Conservation (phyloP, 2,888 invertebrate genomes). For the Diachrysia chrysitis region DNA sequence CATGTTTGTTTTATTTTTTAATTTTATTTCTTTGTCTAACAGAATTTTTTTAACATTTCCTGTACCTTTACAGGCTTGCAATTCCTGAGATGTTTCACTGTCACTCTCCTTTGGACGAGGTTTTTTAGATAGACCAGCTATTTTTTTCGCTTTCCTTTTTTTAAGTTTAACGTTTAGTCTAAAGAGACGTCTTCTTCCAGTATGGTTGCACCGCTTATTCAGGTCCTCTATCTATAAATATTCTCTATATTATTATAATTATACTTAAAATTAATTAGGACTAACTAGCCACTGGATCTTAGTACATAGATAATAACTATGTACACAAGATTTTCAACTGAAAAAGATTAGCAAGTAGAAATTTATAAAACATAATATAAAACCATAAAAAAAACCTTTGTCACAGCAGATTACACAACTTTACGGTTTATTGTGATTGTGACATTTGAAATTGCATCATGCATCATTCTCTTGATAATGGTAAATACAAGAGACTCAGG, state of each 20-base stretch:
- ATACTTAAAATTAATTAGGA: no score
- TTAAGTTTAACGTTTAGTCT: constrained; percentile 68
- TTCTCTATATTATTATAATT: not conserved
- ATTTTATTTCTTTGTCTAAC: constrained; percentile 31
- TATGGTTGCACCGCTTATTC: constrained; percentile 47
- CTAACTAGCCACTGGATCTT: not conserved
- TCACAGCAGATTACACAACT: not conserved
- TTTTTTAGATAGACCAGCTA: constrained; percentile 25
- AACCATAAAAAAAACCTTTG: no score
- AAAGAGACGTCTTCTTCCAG: constrained; percentile 73
- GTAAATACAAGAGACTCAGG: not conserved
- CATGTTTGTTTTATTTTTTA: constrained; percentile 62
- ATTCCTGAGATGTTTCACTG: constrained; percentile 13
- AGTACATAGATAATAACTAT: not conserved
- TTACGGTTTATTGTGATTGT: not conserved
- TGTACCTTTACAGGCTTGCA: constrained; percentile 10
- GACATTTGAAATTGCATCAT: constrained; percentile 2
- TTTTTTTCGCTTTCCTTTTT: constrained; percentile 38
- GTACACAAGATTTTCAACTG: not conserved
- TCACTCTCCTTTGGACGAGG: constrained; percentile 5
- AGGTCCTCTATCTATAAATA: constrained; percentile 30
- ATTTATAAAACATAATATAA: no score
- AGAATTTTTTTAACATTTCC: constrained; percentile 47
- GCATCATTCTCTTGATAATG: not conserved
- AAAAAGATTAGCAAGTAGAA: not conserved